Conservation (phyloP, 2,797 vertebrate species). For the Sebastolobus altivelis region DNA sequence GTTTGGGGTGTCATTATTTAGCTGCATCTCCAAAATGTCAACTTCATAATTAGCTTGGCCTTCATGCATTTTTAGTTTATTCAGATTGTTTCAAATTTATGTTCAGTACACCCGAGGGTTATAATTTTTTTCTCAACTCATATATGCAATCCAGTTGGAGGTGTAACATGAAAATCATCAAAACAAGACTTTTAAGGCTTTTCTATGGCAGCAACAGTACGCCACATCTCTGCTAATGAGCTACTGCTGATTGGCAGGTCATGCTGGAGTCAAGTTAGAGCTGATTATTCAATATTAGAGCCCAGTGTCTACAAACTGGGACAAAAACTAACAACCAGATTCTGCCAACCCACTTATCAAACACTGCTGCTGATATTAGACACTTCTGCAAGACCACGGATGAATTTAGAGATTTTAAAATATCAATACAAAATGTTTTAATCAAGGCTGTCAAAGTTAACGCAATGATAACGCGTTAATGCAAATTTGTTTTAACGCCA, state of each 20-base stretch:
- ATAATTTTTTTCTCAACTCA: not conserved
- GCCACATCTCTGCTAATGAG: slow-evolving; percentile 25
- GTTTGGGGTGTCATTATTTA: not conserved
- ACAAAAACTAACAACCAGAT: not conserved
- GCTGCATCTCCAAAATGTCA: slow-evolving; percentile 28
- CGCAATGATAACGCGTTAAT: no score
- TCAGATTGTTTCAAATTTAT: slow-evolving; percentile 1
- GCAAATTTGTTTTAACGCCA: no score
- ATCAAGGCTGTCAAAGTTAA: not conserved
- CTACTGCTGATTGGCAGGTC: not conserved
- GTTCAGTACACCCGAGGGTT: not conserved
- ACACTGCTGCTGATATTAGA: not conserved
- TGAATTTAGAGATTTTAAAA: not conserved
- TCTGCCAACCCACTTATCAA: not conserved
- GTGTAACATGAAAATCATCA: not conserved
- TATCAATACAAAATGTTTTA: not conserved
- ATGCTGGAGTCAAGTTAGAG: slow-evolving; percentile 11
- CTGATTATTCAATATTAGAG: slow-evolving; percentile 1
- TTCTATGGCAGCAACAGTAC: not conserved
- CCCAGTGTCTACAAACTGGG: not conserved
- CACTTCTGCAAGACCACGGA: no score
- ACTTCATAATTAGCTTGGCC: not conserved
- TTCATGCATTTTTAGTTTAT: not conserved
- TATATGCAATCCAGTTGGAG: slow-evolving; percentile 1
- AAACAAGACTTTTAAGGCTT: not conserved